Base-by-base conservation (phyloP, 2,797 vertebrate genomes). In the Sebastes elongatus region DNA sequence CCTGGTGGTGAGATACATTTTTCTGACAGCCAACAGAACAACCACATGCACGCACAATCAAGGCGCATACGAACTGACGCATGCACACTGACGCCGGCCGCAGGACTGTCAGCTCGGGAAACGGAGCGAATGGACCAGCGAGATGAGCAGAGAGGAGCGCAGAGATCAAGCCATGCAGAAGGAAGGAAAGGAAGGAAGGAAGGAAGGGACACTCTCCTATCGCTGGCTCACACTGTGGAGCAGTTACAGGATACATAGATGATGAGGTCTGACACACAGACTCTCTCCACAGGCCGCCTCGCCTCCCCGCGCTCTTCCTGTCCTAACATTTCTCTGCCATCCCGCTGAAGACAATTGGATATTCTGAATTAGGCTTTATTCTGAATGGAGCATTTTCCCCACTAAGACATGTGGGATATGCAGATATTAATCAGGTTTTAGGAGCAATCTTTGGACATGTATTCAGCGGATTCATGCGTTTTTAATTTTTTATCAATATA, bases 231-330 rank as follows among this genome's bases (percentile, higher is more conserved):
- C 78, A 35, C 49, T 25, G 81, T 68, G 55, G 49, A 57, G 4
- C 73, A 73, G 82, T 63, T 49, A 49, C 46, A 35, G 77, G 73
- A 81, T 27, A 72, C 65, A 73, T 2, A 65, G 80, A 84, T 70
- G 86, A 87, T 83, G 74, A 84, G 73, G 62, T 78, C 55, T 74
- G 87, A 92, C 88, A 90, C 67, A 38, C 74, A 79, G 71, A 80
- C 87, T 33, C 52, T 74, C 80, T 76, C 32, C 75, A 66, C 60
- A 32, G 68, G 80, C 66, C 53, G 49, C 16, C 77, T 64, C 4
- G 38, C 65, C 64, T 49, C 71, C 64, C 42, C n/a, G 66, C 76
- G 80, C 53, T 62, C 65, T 80, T 75, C 79, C 78, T 80, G 71
- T 86, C 74, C 55, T 18, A 27, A 78, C 28, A 65, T 61, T 57